Evolutionary conservation across 2,797 vertebrate species (phyloP), one percentile per base, ranked within the genome.

Genomic region (Xiphophorus birchmanni): DNA sequence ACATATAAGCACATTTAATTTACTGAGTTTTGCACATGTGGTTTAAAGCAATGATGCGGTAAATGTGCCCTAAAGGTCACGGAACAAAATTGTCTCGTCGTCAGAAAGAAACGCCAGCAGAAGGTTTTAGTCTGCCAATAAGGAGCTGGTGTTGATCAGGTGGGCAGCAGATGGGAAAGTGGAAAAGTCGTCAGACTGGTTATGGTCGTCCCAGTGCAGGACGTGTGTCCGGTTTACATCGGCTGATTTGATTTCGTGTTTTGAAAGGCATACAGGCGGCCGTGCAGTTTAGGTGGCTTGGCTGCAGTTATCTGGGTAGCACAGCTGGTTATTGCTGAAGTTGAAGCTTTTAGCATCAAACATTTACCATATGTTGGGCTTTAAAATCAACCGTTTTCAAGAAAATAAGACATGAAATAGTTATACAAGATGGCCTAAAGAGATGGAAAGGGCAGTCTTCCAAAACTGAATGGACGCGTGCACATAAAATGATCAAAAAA

Each of bases 91-190:
- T 15, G 40, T 44, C 23, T n/a, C 5, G 21, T 40, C 1, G 2
- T 50, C 26, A 17, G 23, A 82, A 48, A 4, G 50, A 29, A 44
- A 4, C 1, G 47, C 54, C 73, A 48, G 3, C 82, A 71, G 60
- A 29, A 65, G 32, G 32, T 18, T 35, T 63, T 21, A 69, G 21
- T 69, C 37, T 17, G 76, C 18, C 40, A 73, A 65, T 40, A 85
- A 87, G 75, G 54, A 80, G 81, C 83, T 84, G 83, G 65, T 82
- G 85, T 84, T 85, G 91, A 86, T 91, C 86, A 90, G 89, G 90
- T 92, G 88, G 90, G 85, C 81, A 84, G 76, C 90, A 93, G 90
- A 92, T 91, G 92, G 92, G 71, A 60, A 82, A 88, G 87, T 63
- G 44, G 74, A 82, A 80, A 80, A 89, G 86, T 50, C 89, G 89